A percentile compares a stretch with the other conserved stretches of the same genome.
phyloP scores from a whole-genome alignment of 2,113 vertebrate species.

The Spermophilus dauricus region DNA sequence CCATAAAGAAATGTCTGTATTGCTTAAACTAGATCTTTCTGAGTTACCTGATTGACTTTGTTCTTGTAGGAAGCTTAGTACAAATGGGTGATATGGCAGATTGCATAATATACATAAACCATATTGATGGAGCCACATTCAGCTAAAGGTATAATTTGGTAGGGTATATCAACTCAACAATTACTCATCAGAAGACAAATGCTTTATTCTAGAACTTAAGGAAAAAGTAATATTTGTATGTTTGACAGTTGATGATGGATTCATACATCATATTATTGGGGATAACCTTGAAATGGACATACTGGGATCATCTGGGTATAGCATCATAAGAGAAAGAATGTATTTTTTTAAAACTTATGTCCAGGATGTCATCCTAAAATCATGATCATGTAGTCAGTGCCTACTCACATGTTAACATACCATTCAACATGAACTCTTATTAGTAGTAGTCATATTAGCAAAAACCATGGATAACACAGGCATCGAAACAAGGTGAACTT shows the following conservation, averaged over 20 bases:
- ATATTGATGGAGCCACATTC: background rate
- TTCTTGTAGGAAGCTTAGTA: background rate
- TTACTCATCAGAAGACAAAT: background rate
- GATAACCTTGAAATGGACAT: background rate
- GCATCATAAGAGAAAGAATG: too few species aligned
- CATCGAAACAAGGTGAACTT: background rate
- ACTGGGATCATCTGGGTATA: background rate
- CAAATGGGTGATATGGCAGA: background rate
- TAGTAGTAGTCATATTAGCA: background rate
- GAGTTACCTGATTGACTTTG: background rate
- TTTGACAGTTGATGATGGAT: background rate
- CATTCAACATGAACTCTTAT: fast-evolving
- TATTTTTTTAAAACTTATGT: background rate
- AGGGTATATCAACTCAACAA: background rate
- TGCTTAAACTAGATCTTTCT: background rate
- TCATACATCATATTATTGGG: background rate
- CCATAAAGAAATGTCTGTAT: background rate
- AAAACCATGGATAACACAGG: background rate
- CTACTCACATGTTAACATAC: background rate
- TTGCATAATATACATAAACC: background rate
- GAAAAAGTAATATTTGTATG: background rate
- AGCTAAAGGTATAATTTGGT: background rate
- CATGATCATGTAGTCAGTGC: background rate
- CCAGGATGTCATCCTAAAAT: background rate
- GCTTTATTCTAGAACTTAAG: background rate